A percentile compares a stretch with the other conserved stretches of the same genome.
Conservation (phyloP, 2,888 invertebrate species). For the Caenorhabditis doughertyi region DNA sequence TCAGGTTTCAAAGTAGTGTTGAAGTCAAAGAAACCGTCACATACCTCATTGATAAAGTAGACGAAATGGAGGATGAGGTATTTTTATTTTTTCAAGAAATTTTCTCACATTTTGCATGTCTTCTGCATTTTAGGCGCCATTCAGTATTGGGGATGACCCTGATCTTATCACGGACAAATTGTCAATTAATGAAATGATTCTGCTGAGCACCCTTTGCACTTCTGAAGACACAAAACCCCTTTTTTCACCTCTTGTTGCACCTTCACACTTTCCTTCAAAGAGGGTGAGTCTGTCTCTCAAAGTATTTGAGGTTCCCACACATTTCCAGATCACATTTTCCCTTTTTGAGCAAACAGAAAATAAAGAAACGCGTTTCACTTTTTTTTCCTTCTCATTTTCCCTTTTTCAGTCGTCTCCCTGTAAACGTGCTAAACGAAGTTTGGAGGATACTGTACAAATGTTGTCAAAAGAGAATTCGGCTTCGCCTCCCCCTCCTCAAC, state of each 20-base stretch:
- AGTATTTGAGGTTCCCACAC: slow-evolving; percentile 49
- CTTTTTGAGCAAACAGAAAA: slow-evolving; percentile 22
- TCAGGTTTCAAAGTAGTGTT: background rate
- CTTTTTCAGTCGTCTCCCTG: slow-evolving; percentile 43
- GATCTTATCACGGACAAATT: background rate
- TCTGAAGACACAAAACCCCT: background rate
- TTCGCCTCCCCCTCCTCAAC: slow-evolving; percentile 16
- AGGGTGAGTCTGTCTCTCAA: slow-evolving; percentile 13
- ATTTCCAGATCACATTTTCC: slow-evolving; percentile 39
- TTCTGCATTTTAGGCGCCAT: too few species aligned
- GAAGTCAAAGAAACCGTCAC: slow-evolving; percentile 7
- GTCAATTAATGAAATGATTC: slow-evolving; percentile 28
- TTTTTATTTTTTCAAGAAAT: slow-evolving; percentile 5
- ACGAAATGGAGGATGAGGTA: slow-evolving; percentile 6
- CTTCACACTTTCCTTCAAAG: too few species aligned
- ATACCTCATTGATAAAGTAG: slow-evolving; percentile 11
- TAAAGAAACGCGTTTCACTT: slow-evolving; percentile 19
- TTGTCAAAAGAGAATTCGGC: slow-evolving; percentile 33
- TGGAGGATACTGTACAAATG: slow-evolving; percentile 60
- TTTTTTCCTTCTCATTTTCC: too few species aligned
- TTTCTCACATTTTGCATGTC: background rate
- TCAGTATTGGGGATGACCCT: too few species aligned
- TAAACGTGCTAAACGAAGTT: slow-evolving; percentile 48
- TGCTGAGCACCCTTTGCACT: background rate
- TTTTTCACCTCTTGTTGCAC: too few species aligned